A percentile compares a stretch with the other conserved stretches of the same genome.
Conservation (phyloP, 2,888 invertebrate genomes). For the Odontomyia ornata region DNA sequence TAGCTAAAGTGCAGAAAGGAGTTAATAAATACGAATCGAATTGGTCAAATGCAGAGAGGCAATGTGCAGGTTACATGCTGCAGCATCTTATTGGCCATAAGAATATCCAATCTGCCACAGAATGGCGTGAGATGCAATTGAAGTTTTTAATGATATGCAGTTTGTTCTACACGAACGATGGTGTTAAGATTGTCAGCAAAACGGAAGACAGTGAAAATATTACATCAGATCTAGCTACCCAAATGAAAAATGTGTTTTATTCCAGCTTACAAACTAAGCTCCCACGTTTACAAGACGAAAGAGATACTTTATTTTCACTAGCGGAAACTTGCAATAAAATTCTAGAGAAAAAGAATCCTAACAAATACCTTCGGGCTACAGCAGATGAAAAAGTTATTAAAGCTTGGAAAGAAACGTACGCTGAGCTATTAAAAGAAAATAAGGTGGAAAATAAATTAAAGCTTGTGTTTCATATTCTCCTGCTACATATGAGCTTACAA, state of each 20-base stretch:
- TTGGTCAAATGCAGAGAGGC: slow-evolving; percentile 76
- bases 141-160: slow-evolving; percentile 72
- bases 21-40: slow-evolving; percentile 60
- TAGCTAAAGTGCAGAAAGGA: slow-evolving; percentile 67
- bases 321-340: slow-evolving; percentile 69
- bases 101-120: slow-evolving; percentile 58
- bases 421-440: slow-evolving; percentile 49
- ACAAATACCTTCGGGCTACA: slow-evolving; percentile 68
- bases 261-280: slow-evolving; percentile 75
- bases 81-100: slow-evolving; percentile 64
- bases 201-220: slow-evolving; percentile 64
- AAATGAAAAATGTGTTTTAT: slow-evolving; percentile 75
- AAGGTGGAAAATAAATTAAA: slow-evolving; percentile 64
- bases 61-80: slow-evolving; percentile 71
- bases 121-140: slow-evolving; percentile 74
- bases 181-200: slow-evolving; percentile 54
- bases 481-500: slow-evolving; percentile 77
- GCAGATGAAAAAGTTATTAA: slow-evolving; percentile 68
- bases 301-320: slow-evolving; percentile 69
- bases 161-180: slow-evolving; percentile 69
- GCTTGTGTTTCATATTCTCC: slow-evolving; percentile 75
- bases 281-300: slow-evolving; percentile 71
- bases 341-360: slow-evolving; percentile 66
- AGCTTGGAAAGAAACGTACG: slow-evolving; percentile 72
- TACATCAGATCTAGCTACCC: slow-evolving; percentile 66